Evolutionary conservation across 2,888 invertebrate species (phyloP).

Genomic region (Mimumesa dahlbomi): DNA sequence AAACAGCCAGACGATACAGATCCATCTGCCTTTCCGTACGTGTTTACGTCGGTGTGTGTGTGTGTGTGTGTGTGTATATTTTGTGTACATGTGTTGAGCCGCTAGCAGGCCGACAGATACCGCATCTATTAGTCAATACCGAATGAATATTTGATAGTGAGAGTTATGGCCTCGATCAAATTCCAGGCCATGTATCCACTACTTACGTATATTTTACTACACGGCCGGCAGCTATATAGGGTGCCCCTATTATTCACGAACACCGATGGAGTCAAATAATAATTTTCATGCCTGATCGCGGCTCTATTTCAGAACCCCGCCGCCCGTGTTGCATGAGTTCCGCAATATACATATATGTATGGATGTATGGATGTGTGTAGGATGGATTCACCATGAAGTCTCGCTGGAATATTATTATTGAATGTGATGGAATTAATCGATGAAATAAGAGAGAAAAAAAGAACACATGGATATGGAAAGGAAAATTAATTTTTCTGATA

Average conservation of each 20-base stretch:
- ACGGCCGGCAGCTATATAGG: constrained; percentile 37
- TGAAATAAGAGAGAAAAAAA: no score
- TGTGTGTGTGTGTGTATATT: constrained; percentile 21
- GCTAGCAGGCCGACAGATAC: constrained; percentile 57
- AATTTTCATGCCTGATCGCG: no score
- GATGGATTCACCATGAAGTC: no score
- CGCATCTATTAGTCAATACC: constrained; percentile 72
- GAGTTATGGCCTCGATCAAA: constrained; percentile 72
- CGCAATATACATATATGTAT: no score
- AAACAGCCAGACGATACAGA: background rate
- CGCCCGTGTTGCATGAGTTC: no score
- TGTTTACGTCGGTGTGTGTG: constrained; percentile 2
- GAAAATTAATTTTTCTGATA: no score
- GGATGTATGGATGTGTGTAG: no score
- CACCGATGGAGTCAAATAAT: constrained; percentile 3
- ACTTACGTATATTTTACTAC: constrained; percentile 65
- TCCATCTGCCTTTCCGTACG: background rate
- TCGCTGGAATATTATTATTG: no score
- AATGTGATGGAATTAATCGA: no score
- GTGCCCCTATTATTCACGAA: constrained; percentile 43
- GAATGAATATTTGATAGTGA: constrained; percentile 73
- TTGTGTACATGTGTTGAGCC: constrained; percentile 34
- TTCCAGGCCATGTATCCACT: constrained; percentile 59
- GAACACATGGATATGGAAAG: no score
- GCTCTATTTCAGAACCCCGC: no score